Base-by-base conservation (phyloP, 2,888 invertebrate genomes). In the Cylindroiulus punctatus region DNA sequence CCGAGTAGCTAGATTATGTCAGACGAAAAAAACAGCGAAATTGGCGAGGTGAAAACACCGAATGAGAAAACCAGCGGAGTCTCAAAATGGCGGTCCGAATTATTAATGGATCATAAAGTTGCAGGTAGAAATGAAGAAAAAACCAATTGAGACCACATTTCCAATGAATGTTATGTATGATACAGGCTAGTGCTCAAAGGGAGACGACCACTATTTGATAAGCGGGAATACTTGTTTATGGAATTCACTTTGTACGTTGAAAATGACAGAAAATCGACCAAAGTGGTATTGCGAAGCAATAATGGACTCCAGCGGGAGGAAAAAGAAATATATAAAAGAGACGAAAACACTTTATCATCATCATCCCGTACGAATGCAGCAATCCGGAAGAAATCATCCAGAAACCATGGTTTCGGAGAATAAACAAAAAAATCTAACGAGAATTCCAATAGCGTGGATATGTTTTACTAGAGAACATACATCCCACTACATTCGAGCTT, bases 111-210 rank as follows among this genome's bases (percentile, higher is more conserved):
- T 52, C 52, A 52, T 52, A 52, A 52, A 52, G n/a, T 52, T 52
- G 52, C 52, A 52, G n/a, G 19, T 52, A 52, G 17, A 52, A n/a
- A 52, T 4, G 52, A 52, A 52, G 7, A 47, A 47, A 52, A 52
- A 52, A 1, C 19, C 52, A 52, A 52, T 52, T 52, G 52, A 52
- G 52, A 52, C 52, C n/a, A 52, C 19, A 52, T 52, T 52, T 52
- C n/a, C 52, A 52, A 52, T 52, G 52, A 52, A 52, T 52, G 52
- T 52, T 52, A 52, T 52, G 52, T 52, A 52, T 52, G 52, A 52
- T 52, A 47, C 19, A 52, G 52, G 52, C 52, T 52, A 52, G 52
- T 52, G 52, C 52, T 52, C 52, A 52, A 52, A 52, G 52, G 52
- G 52, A 52, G 52, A 52, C 52, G 52, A 2, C 52, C 52, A n/a